Percentiles rank a stretch among this genome's conserved stretches.
Conservation (phyloP, 2,113 vertebrate genomes). For the Fukomys damarensis region DNA sequence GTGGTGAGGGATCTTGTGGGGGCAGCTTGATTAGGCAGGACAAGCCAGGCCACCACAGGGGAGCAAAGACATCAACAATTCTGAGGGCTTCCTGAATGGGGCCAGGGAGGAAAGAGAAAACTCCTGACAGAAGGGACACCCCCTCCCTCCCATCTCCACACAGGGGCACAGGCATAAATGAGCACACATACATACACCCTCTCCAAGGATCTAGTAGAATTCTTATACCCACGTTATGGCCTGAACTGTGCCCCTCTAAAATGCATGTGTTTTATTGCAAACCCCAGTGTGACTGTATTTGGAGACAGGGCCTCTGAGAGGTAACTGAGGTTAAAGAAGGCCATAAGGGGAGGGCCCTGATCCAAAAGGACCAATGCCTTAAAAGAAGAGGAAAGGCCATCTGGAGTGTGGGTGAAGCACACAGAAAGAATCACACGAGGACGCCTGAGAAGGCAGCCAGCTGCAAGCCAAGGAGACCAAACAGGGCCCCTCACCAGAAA, state of each 20-base stretch:
- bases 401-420: accelerated
- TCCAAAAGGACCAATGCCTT: background rate
- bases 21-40: background rate
- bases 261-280: background rate
- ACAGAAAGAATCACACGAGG: background rate
- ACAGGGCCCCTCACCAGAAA: background rate
- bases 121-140: background rate
- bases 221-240: background rate
- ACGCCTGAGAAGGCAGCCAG: background rate
- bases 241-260: background rate
- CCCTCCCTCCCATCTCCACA: no score
- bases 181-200: no score
- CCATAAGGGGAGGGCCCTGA: background rate
- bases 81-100: background rate
- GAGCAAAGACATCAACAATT: background rate
- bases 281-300: background rate
- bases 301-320: background rate
- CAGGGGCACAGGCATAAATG: background rate
- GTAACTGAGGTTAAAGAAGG: background rate
- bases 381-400: background rate
- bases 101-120: background rate
- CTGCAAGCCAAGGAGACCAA: no score
- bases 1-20: background rate
- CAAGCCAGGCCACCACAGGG: background rate
- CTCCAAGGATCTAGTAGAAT: background rate